phyloP scores from a whole-genome alignment of 2,113 vertebrate species.

The Stercorarius parasiticus region DNA sequence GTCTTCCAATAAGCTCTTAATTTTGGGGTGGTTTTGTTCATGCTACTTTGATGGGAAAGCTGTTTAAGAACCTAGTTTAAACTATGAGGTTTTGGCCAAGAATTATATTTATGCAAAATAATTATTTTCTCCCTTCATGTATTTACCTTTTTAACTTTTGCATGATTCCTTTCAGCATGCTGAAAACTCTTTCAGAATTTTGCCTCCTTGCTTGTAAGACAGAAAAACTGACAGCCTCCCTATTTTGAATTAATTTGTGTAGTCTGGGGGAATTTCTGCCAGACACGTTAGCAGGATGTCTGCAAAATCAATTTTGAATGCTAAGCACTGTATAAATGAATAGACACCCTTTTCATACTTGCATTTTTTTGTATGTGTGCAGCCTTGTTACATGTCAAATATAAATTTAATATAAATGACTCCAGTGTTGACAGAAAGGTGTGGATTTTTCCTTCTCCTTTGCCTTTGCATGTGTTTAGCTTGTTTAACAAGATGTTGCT shows the following conservation, averaged over 20 bases:
- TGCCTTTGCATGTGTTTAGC: not conserved
- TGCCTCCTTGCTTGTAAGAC: not conserved
- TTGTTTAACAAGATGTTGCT: slow-evolving; percentile 25
- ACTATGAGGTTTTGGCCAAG: not conserved
- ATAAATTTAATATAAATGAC: slow-evolving; percentile 1
- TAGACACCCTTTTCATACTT: slow-evolving; percentile 36
- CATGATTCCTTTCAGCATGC: not conserved
- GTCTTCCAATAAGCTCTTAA: not conserved
- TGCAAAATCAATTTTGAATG: slow-evolving; percentile 58
- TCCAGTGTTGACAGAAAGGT: slow-evolving; percentile 1
- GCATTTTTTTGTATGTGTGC: not conserved
- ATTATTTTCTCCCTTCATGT: not conserved
- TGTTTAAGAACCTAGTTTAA: not conserved
- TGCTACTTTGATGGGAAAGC: not conserved
- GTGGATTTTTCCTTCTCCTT: slow-evolving; percentile 21
- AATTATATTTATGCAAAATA: not conserved
- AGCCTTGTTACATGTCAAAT: slow-evolving; percentile 10
- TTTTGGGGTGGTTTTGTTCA: not conserved
- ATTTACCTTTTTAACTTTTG: not conserved
- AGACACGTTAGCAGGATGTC: slow-evolving; percentile 52
- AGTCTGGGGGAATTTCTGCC: slow-evolving; percentile 31
- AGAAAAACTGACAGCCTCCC: not conserved
- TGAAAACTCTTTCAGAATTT: not conserved
- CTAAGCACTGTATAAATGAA: slow-evolving; percentile 28
- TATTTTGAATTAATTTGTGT: slow-evolving; percentile 30